phyloP scores from a whole-genome alignment of 2,888 invertebrate species.

The Diarsia mendica region DNA sequence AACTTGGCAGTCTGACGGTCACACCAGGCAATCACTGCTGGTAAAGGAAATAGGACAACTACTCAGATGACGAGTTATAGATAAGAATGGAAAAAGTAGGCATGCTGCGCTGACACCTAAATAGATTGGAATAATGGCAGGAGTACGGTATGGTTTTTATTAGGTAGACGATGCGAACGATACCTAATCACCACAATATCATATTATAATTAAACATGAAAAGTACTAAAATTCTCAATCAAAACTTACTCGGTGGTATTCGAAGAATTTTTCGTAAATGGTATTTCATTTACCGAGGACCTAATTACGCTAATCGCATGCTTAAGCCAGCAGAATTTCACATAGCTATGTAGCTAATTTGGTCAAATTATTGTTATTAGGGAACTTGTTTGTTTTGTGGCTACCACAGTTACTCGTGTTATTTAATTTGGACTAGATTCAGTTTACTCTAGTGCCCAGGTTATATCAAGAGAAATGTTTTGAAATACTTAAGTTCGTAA shows the following conservation, averaged over 20 bases:
- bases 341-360: conserved; percentile 35
- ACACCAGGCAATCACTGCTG: neutral
- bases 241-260: conserved; percentile 3
- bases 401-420: neutral
- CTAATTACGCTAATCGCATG: conserved; percentile 26
- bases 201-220: conserved; percentile 3
- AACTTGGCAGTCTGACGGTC: neutral
- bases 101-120: neutral
- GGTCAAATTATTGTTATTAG: neutral
- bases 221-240: conserved; percentile 3
- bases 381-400: conserved; percentile 1
- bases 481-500: neutral
- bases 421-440: conserved; percentile 9
- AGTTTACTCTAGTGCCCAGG: neutral
- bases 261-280: conserved; percentile 9
- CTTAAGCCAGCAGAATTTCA: neutral
- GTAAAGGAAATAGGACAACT: neutral
- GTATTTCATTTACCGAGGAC: conserved; percentile 17
- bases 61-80: neutral
- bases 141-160: neutral
- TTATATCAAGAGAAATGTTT: neutral
- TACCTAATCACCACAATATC: neutral
- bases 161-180: too few species aligned
- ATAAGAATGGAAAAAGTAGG: neutral
- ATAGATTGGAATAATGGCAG: neutral